Conservation (phyloP, 2,113 vertebrate species). For the Brachirus orientalis region DNA sequence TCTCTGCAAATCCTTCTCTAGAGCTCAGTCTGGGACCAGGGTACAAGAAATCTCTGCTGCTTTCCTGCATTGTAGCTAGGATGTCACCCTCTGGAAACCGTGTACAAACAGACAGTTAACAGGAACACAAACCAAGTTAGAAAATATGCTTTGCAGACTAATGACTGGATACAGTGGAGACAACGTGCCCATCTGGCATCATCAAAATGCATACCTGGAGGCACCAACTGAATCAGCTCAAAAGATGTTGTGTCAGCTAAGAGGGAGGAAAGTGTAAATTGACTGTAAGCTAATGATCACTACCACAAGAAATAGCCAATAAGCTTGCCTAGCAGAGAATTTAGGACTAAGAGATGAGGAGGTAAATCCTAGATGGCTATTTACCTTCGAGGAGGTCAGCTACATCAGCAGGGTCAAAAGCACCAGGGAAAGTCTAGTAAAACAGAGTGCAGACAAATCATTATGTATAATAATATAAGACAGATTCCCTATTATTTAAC, state of each 20-base stretch:
- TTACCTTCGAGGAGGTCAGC: slow-evolving; percentile 90
- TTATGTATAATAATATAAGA: slow-evolving; percentile 58
- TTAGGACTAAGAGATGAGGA: slow-evolving; percentile 57
- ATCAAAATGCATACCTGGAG: slow-evolving; percentile 88
- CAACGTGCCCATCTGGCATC: slow-evolving; percentile 48
- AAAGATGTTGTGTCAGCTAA: slow-evolving; percentile 91
- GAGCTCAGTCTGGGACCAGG: slow-evolving; percentile 83
- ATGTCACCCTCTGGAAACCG: slow-evolving; percentile 85
- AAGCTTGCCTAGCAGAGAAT: slow-evolving; percentile 57
- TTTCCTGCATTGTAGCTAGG: slow-evolving; percentile 87
- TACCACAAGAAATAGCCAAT: slow-evolving; percentile 63
- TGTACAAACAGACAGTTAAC: slow-evolving; percentile 12
- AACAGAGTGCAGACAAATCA: slow-evolving; percentile 59
- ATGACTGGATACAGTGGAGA: slow-evolving; percentile 37
- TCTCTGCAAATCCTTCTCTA: slow-evolving; percentile 80
- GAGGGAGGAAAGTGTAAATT: slow-evolving; percentile 70
- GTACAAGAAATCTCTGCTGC: slow-evolving; percentile 92
- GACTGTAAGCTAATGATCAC: slow-evolving; percentile 61
- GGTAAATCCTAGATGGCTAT: slow-evolving; percentile 64
- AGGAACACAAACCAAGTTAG: slow-evolving; percentile 19
- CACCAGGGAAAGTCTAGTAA: slow-evolving; percentile 84
- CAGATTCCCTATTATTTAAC: slow-evolving; percentile 23
- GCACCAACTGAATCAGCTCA: slow-evolving; percentile 92
- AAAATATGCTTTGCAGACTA: slow-evolving; percentile 39
- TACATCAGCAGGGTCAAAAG: slow-evolving; percentile 91